Percentiles rank a stretch among this genome's conserved stretches.
phyloP scores from a whole-genome alignment of 2,113 vertebrate species.

The Syrrhaptes paradoxus region DNA sequence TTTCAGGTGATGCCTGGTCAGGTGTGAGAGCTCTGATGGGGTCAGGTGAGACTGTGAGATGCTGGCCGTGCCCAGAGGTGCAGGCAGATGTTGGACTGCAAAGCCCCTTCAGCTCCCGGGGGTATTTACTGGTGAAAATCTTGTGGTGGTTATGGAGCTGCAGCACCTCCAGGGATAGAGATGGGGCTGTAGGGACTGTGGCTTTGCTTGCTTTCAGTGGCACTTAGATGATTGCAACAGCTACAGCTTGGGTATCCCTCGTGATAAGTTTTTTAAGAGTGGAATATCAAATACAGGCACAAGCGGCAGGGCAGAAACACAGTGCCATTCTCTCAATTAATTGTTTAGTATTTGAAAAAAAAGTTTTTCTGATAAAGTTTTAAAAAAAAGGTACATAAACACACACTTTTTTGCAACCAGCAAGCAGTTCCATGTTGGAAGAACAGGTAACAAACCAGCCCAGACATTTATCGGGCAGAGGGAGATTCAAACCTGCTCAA shows the following conservation, averaged over 20 bases:
- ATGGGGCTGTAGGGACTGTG: background rate
- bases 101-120: accelerated
- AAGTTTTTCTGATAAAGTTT: background rate
- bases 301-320: background rate
- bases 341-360: background rate
- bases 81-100: background rate
- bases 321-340: background rate
- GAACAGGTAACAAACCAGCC: background rate
- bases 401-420: background rate
- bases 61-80: background rate
- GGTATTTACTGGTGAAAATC: background rate
- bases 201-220: background rate
- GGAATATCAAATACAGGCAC: background rate
- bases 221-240: background rate
- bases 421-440: background rate
- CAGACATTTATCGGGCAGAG: background rate
- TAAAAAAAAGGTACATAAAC: background rate
- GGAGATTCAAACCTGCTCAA: background rate
- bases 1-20: background rate
- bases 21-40: background rate
- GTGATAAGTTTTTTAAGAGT: background rate
- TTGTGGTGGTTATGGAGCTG: background rate
- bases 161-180: background rate
- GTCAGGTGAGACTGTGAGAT: background rate
- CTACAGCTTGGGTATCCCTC: too few relatives aligned